These are phyloP conservation scores for Alexandromys fortis DNA, from an alignment of 2,113 vertebrate genomes.

Conservation along the genomic window DNA sequence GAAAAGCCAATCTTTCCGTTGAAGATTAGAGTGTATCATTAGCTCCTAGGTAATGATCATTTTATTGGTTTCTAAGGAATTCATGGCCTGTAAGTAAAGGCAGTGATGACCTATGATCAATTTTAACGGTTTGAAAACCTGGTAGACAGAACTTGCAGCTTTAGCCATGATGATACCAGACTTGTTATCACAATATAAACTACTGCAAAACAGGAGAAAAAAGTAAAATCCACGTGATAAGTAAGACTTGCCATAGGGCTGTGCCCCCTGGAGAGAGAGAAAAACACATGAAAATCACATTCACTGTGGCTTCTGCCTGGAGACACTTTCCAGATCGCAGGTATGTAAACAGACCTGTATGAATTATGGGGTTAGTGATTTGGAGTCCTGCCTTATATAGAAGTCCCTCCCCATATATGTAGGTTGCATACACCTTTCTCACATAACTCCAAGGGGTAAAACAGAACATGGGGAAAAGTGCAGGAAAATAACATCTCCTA, in stretches of 20 bases:
- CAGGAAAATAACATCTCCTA: neutral
- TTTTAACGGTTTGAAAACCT: neutral
- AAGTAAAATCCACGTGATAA: neutral
- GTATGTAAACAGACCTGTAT: neutral
- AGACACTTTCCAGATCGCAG: neutral
- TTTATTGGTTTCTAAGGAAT: conserved; percentile 33
- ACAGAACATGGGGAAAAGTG: neutral
- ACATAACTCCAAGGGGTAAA: neutral
- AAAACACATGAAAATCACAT: neutral
- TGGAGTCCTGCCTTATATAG: neutral
- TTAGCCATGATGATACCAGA: neutral
- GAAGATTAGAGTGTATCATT: neutral
- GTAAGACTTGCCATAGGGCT: neutral
- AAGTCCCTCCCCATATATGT: neutral
- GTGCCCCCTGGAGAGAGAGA: neutral
- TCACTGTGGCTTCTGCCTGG: neutral
- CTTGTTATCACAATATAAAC: neutral
- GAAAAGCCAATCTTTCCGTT: neutral
- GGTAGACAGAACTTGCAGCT: neutral
- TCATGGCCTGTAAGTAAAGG: neutral
- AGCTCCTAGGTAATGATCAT: neutral
- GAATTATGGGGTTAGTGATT: neutral
- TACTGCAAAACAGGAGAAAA: neutral
- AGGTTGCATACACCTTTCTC: neutral
- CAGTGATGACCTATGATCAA: neutral